Evolutionary conservation across 1,140 invertebrate genomes (phyloP), one percentile per base, ranked within the genome.

Genomic region (Anthonomus grandis): DNA sequence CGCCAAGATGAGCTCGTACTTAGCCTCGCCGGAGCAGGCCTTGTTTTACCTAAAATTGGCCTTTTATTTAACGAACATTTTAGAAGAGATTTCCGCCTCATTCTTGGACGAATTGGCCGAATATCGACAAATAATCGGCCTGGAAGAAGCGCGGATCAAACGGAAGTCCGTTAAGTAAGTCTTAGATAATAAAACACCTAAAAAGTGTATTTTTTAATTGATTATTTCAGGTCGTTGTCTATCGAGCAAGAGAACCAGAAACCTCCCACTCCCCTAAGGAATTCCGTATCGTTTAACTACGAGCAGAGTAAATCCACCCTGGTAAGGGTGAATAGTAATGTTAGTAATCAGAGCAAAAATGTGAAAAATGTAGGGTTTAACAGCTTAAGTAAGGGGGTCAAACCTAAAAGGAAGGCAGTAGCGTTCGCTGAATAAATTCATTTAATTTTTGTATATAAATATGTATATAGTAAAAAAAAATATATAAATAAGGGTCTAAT

Each of bases 41-140:
- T 12, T 21, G 17, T 60, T 60, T 36, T 63, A 59, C 38, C 80
- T 89, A 9, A 77, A 84, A 42, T 87, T 90, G 60, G 81, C 84
- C 0, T 79, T 82, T 47, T 77, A 86, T 47, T 73, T 91, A 2
- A 79, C 80, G 18, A 76, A 78, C 38, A 68, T 90, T 0, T 74
- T 90, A 12, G 74, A 76, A 25, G 83, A 86, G 15, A 73, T 79
- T 38, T 72, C 74, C 2, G 73, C 70, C 27, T 75, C 75, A 17
- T 76, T 81, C 34, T 64, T 75, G 46, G 64, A 57, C 22, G 63
- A 52, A 25, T 49, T 18, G 8, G 19, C 8, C 50, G 64, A 64
- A 39, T 59, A 38, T 23, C 23, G 18, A 45, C 46, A 60, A 36
- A 23, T 19, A 15, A 69, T 64, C 23, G 59, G 36, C 34, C 56